Conservation (phyloP, 2,113 vertebrate genomes). For the Lycocorax pyrrhopterus region DNA sequence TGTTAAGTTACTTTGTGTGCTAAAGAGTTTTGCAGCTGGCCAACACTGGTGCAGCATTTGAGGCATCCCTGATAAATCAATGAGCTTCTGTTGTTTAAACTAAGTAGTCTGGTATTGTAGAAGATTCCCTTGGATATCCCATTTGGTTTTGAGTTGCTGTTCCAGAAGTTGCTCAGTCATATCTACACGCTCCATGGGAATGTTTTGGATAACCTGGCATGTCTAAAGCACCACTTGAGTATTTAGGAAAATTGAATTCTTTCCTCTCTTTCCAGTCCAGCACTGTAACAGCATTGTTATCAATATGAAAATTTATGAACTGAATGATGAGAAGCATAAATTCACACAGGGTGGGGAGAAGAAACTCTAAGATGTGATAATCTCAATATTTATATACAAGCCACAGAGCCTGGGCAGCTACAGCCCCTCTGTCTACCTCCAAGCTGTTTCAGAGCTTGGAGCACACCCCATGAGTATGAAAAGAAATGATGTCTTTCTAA, state of each 20-base stretch:
- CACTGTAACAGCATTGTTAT: neutral
- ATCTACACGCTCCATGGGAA: neutral
- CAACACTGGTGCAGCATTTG: neutral
- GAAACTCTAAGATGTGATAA: neutral
- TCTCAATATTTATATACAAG: neutral
- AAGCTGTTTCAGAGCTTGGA: neutral
- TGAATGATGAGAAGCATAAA: neutral
- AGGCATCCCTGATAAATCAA: neutral
- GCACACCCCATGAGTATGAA: neutral
- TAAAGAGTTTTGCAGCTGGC: neutral
- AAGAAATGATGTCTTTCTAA: neutral
- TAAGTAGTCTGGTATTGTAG: neutral
- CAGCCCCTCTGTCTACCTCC: neutral
- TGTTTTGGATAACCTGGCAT: neutral
- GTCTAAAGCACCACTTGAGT: neutral
- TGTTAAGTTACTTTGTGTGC: neutral
- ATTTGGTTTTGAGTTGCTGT: neutral
- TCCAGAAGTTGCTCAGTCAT: neutral
- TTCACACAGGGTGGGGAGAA: neutral
- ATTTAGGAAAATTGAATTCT: neutral
- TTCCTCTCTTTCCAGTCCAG: neutral
- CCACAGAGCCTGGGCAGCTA: neutral
- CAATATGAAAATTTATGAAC: neutral
- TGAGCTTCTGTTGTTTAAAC: neutral
- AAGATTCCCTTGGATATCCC: neutral